phyloP scores from a whole-genome alignment of 2,113 vertebrate species.

The Forbesichthys agassizii region DNA sequence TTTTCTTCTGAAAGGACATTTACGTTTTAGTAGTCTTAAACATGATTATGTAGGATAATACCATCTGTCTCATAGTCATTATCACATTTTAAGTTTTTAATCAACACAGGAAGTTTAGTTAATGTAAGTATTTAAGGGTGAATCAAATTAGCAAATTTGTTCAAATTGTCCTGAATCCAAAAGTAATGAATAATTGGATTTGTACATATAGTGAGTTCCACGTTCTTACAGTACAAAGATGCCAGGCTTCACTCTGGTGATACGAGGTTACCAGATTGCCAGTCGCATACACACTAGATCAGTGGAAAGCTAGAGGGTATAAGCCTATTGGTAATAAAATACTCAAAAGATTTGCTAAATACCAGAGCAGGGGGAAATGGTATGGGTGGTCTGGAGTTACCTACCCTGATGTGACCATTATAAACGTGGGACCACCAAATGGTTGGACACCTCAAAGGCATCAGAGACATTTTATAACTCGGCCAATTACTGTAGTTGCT shows the following conservation, averaged over 20 bases:
- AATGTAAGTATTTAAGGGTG: neutral
- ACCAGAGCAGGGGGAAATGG: constrained; percentile 5
- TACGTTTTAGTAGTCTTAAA: neutral
- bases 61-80: neutral
- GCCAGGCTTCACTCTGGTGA: neutral
- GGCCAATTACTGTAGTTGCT: no score
- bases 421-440: no score
- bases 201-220: neutral
- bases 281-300: constrained; percentile 5
- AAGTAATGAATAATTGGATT: neutral
- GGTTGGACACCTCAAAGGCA: no score
- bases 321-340: constrained; percentile 36
- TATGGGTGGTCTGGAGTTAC: constrained; percentile 5
- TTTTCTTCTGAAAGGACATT: constrained; percentile 16
- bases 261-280: neutral
- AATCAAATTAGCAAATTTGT: neutral
- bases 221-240: neutral
- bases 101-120: neutral
- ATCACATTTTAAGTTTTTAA: no score
- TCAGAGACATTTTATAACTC: no score
- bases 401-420: neutral
- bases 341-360: constrained; percentile 9
- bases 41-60: neutral
- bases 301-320: constrained; percentile 11
- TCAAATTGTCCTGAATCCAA: neutral